Conservation (phyloP, 2,797 vertebrate genomes). For the Leuciscus waleckii region DNA sequence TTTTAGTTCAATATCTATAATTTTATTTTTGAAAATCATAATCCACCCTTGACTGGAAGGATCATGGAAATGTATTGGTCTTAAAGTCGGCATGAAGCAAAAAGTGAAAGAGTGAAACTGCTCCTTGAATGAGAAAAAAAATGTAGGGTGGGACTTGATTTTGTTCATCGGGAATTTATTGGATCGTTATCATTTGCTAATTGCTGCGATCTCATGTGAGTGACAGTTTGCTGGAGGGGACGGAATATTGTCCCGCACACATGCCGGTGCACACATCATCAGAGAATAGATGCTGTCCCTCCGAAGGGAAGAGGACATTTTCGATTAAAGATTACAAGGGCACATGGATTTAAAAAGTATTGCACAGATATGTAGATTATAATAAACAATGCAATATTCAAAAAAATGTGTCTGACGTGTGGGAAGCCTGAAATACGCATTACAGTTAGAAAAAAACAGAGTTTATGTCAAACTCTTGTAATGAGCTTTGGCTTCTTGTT, state of each 20-base stretch:
- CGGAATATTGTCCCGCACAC: too few species aligned
- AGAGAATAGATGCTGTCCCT: too few species aligned
- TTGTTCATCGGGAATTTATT: too few species aligned
- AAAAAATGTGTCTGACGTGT: not conserved
- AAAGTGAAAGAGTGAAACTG: too few species aligned
- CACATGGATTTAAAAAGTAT: not conserved
- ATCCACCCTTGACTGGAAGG: not conserved
- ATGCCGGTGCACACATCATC: too few species aligned
- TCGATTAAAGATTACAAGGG: not conserved
- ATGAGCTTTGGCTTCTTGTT: constrained; percentile 2
- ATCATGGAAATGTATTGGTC: not conserved
- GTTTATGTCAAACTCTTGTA: not conserved
- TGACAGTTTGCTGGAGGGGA: too few species aligned
- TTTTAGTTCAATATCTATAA: not conserved
- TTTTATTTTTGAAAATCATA: not conserved
- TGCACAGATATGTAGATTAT: not conserved
- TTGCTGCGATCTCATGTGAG: too few species aligned
- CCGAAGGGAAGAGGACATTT: too few species aligned
- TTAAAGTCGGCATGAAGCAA: not conserved
- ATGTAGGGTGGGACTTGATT: too few species aligned
- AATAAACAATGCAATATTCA: not conserved
- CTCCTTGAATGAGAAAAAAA: too few species aligned
- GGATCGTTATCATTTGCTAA: too few species aligned
- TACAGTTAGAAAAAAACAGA: not conserved
- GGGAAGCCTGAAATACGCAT: not conserved